A percentile compares a stretch with the other conserved stretches of the same genome.
Conservation (phyloP, 2,888 invertebrate genomes). For the Oscheius sp. region DNA sequence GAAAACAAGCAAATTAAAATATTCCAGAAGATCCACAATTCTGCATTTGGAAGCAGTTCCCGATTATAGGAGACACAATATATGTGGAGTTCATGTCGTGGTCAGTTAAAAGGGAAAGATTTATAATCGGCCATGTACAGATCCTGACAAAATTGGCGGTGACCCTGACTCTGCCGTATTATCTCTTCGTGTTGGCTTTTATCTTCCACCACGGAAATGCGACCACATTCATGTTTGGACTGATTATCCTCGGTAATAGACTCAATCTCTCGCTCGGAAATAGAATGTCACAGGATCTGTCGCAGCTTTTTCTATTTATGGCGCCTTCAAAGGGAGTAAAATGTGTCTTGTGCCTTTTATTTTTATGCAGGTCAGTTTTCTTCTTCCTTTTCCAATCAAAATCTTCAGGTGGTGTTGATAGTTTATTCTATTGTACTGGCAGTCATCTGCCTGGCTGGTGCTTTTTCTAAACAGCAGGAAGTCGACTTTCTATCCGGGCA, state of each 20-base stretch:
- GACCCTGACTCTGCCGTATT: slow-evolving; percentile 55
- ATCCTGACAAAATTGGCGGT: slow-evolving; percentile 61
- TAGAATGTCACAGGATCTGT: slow-evolving; percentile 49
- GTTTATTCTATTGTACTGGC: slow-evolving; percentile 51
- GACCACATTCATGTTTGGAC: slow-evolving; percentile 61
- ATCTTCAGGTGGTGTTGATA: slow-evolving; percentile 48
- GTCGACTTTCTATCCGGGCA: not conserved
- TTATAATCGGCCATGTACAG: slow-evolving; percentile 42
- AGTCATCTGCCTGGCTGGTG: slow-evolving; percentile 32
- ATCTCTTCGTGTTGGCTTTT: slow-evolving; percentile 53
- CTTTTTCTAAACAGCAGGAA: not conserved
- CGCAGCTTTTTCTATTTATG: slow-evolving; percentile 59
- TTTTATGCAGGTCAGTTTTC: slow-evolving; percentile 56
- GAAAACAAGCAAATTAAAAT: not conserved
- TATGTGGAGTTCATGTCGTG: slow-evolving; percentile 52
- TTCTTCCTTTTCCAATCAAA: not conserved
- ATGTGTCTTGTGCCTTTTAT: slow-evolving; percentile 68
- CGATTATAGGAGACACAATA: slow-evolving; percentile 22
- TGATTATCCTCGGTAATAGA: slow-evolving; percentile 52
- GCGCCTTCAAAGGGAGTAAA: slow-evolving; percentile 65
- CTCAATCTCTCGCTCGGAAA: not conserved
- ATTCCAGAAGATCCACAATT: slow-evolving; percentile 12
- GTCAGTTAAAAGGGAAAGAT: slow-evolving; percentile 35
- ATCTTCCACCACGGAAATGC: slow-evolving; percentile 60
- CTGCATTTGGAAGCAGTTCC: slow-evolving; percentile 19